Base-by-base conservation (phyloP, 2,113 vertebrate species). In the Gallinago undulata region DNA sequence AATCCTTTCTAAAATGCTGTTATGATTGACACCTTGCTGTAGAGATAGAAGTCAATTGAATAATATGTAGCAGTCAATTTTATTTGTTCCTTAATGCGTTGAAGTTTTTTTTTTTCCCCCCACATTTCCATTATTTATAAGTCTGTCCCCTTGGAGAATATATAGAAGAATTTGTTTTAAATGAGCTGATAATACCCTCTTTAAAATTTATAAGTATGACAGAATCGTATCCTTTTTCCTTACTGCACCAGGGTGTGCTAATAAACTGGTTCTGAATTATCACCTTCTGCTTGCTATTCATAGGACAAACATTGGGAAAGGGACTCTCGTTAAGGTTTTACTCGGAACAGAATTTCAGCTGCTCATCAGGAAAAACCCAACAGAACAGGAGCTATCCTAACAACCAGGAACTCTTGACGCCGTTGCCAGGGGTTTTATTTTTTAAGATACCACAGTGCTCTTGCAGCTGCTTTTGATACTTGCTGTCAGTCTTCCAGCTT, bases 1-100 rank as follows among this genome's bases (percentile, higher is more conserved):
- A 98, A 98, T 98, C 95, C 75, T 94, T 98, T 97, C 96, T 97
- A 77, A 97, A 98, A 98, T 97, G 87, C 84, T 96, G 94, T 98
- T 98, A 96, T 98, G 98, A 98, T 98, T 98, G 98, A 98, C 97
- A 97, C 77, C 77, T 95, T 41, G 28, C 95, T 96, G 95, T 94
- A 95, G 97, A 98, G 97, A 98, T 98, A 97, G 90, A 98, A 98
- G 97, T 97, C 97, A 98, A 98, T 97, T 98, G 98, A 98, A 98
- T 98, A 98, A 98, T 98, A 94, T 96, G 98, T 97, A 98, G 94
- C 96, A 98, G 97, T 98, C 98, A 97, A 98, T 98, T 98, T 98
- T 98, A 98, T 98, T 98, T 98, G 97, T 97, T 97, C 92, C 95
- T 97, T 98, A 98, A 98, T 98, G 76, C 91, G 94, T 88, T 95